Evolutionary conservation across 2,797 vertebrate genomes (phyloP).

Genomic region (Cyprinodon diabolis): DNA sequence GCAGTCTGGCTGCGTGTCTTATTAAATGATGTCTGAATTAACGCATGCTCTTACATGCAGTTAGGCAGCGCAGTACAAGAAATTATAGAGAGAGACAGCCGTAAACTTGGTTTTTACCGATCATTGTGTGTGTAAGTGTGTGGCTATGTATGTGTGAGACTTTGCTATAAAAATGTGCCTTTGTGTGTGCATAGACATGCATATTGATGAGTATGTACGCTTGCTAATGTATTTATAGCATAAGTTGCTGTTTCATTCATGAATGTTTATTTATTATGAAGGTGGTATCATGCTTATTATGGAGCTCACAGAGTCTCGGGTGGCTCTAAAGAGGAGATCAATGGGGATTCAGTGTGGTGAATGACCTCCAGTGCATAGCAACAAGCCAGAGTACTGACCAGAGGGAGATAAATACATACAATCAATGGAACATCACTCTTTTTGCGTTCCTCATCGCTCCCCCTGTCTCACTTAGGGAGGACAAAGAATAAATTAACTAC

Average conservation of each 20-base stretch:
- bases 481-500: constrained; percentile 73
- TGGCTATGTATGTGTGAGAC: constrained; percentile 12
- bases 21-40: constrained; percentile 87
- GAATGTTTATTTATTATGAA: constrained; percentile 55
- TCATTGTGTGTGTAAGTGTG: constrained; percentile 49
- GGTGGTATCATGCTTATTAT: constrained; percentile 69
- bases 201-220: constrained; percentile 33
- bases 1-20: constrained; percentile 75
- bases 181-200: constrained; percentile 21
- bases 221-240: constrained; percentile 44
- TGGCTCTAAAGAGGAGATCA: constrained; percentile 75
- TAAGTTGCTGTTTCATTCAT: constrained; percentile 50
- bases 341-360: constrained; percentile 77
- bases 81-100: constrained; percentile 73
- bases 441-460: constrained; percentile 35
- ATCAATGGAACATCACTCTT: constrained; percentile 63
- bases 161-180: constrained; percentile 28
- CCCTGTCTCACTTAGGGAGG: constrained; percentile 62
- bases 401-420: constrained; percentile 74
- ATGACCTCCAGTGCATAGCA: constrained; percentile 76
- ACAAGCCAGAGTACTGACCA: constrained; percentile 69
- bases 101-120: constrained; percentile 81
- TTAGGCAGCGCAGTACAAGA: constrained; percentile 78
- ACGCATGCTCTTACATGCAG: constrained; percentile 77
- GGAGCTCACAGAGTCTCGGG: constrained; percentile 61